Percentiles rank a stretch among this genome's conserved stretches.
Evolutionary conservation across 1,140 invertebrate genomes (phyloP).

Genomic region (Cryptotermes secundus): DNA sequence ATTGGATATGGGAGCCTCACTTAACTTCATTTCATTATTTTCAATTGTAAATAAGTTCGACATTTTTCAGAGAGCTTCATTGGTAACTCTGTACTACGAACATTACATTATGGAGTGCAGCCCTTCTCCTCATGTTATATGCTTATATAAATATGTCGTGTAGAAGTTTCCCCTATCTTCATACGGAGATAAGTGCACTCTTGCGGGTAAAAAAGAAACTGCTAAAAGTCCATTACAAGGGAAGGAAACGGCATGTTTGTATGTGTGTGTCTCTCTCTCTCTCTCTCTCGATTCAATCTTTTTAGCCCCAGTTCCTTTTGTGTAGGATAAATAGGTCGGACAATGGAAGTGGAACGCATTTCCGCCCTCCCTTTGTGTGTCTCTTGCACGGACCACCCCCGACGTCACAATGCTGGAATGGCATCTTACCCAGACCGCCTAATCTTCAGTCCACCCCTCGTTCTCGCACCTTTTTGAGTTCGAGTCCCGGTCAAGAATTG

Average conservation of each 20-base stretch:
- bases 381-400: neutral
- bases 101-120: too few relatives aligned
- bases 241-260: neutral
- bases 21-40: too few relatives aligned
- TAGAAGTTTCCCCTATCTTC: neutral
- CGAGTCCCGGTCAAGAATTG: too few relatives aligned
- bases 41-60: too few relatives aligned
- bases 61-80: too few relatives aligned
- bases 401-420: neutral
- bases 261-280: neutral
- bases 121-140: too few relatives aligned
- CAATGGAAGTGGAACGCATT: neutral
- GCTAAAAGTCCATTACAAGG: neutral
- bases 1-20: too few relatives aligned
- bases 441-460: neutral
- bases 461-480: neutral
- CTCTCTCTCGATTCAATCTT: neutral
- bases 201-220: neutral
- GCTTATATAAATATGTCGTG: neutral
- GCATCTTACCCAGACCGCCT: neutral
- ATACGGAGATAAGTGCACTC: neutral
- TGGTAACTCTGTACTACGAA: too few relatives aligned
- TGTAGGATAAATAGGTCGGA: constrained; percentile 11
- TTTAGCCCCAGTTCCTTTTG: neutral
- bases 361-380: neutral